phyloP scores from a whole-genome alignment of 2,797 vertebrate genomes.

The Microctenopoma steveboyesi region DNA sequence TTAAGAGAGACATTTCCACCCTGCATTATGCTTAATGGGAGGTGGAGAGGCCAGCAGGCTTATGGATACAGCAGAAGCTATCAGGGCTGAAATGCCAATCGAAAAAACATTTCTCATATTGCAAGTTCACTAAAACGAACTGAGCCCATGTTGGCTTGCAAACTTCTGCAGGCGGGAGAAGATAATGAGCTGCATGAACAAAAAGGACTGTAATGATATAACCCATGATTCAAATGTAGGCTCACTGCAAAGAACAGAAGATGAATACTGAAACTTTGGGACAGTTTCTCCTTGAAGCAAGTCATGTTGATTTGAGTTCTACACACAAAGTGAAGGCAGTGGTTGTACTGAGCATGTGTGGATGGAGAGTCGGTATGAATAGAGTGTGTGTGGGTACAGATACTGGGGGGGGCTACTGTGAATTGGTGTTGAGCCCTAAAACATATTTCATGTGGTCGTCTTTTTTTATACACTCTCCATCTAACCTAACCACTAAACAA shows the following conservation, averaged over 20 bases:
- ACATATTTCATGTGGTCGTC: no score
- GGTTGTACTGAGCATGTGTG: background rate
- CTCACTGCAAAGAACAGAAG: conserved; percentile 25
- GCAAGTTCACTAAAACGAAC: conserved; percentile 52
- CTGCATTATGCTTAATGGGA: conserved; percentile 80
- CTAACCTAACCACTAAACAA: no score
- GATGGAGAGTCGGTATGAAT: no score
- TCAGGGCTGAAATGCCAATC: conserved; percentile 69
- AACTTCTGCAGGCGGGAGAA: conserved; percentile 30
- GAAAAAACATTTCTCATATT: conserved; percentile 68
- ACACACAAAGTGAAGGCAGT: background rate
- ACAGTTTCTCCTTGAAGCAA: background rate
- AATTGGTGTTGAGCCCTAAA: no score
- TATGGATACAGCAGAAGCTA: conserved; percentile 71
- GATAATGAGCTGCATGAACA: conserved; percentile 52
- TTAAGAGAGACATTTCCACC: conserved; percentile 78
- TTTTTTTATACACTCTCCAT: no score
- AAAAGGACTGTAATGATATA: conserved; percentile 28
- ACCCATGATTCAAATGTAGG: conserved; percentile 20
- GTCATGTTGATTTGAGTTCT: background rate
- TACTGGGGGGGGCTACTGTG: no score
- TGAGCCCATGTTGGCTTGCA: conserved; percentile 36
- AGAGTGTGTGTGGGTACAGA: no score
- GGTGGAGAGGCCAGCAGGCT: conserved; percentile 76
- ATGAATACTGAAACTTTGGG: conserved; percentile 28